Percentiles rank a stretch among this genome's conserved stretches.
Evolutionary conservation across 2,888 invertebrate genomes (phyloP).

Genomic region (Lomographa bimaculata): DNA sequence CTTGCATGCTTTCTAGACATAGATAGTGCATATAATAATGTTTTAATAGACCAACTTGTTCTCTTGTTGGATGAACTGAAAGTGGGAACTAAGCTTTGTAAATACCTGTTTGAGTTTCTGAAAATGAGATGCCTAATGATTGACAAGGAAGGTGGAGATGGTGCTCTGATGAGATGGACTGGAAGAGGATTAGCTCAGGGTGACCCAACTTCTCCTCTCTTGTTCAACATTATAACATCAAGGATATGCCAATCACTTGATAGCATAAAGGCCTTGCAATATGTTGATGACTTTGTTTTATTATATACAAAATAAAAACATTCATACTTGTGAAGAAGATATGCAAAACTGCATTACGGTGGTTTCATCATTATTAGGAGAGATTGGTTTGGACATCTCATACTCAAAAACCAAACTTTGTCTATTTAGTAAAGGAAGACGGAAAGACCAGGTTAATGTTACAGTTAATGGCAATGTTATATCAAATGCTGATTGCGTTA

Average conservation of each 20-base stretch:
- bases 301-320: no score
- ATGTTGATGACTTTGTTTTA: slow-evolving; percentile 24
- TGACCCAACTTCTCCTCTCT: slow-evolving; percentile 33
- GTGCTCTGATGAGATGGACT: slow-evolving; percentile 18
- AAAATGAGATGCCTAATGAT: neutral
- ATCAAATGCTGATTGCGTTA: no score
- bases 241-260: slow-evolving; percentile 14
- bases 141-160: neutral
- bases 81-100: neutral
- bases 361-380: no score
- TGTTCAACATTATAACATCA: slow-evolving; percentile 30
- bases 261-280: slow-evolving; percentile 23
- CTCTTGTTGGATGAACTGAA: slow-evolving; percentile 3
- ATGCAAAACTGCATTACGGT: no score
- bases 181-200: slow-evolving; percentile 34
- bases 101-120: neutral
- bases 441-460: no score
- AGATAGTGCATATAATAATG: slow-evolving; percentile 22
- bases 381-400: no score
- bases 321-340: no score
- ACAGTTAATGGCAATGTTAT: no score
- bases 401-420: no score
- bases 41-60: slow-evolving; percentile 3
- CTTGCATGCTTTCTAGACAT: slow-evolving; percentile 11
- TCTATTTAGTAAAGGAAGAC: no score